These are phyloP conservation scores for Drosophila mettleri DNA, from an alignment of 2,888 invertebrate species.

Conservation along the genomic window DNA sequence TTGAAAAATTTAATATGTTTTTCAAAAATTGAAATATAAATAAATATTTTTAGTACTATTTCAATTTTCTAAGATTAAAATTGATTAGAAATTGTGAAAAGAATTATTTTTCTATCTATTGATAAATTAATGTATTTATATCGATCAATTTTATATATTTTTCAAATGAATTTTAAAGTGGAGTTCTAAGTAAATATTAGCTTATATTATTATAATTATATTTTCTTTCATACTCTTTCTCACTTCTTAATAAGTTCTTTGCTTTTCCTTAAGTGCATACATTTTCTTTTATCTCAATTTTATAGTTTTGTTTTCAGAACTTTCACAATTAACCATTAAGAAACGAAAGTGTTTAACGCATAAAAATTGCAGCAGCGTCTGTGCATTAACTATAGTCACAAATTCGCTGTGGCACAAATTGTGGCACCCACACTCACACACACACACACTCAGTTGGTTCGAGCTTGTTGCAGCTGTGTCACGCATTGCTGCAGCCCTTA, in stretches of 20 bases:
- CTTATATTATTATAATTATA: neutral
- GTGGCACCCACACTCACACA: slow-evolving; percentile 20
- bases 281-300: neutral
- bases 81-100: no score
- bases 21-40: no score
- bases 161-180: no score
- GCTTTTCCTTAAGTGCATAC: neutral
- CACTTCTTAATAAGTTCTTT: neutral
- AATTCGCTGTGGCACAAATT: slow-evolving; percentile 15
- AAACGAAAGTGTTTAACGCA: neutral
- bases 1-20: no score
- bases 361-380: slow-evolving; percentile 1
- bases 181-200: no score
- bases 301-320: neutral
- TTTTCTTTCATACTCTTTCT: neutral
- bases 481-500: slow-evolving; percentile 55
- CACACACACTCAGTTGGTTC: neutral
- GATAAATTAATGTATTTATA: no score
- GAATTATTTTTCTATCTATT: no score
- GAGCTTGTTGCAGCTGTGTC: slow-evolving; percentile 15
- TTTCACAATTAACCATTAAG: neutral
- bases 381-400: neutral
- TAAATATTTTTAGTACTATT: no score
- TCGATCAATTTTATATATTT: no score
- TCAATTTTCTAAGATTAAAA: no score